A percentile compares a stretch with the other conserved stretches of the same genome.
Conservation (phyloP, 2,797 vertebrate genomes). For the Acomys russatus region DNA sequence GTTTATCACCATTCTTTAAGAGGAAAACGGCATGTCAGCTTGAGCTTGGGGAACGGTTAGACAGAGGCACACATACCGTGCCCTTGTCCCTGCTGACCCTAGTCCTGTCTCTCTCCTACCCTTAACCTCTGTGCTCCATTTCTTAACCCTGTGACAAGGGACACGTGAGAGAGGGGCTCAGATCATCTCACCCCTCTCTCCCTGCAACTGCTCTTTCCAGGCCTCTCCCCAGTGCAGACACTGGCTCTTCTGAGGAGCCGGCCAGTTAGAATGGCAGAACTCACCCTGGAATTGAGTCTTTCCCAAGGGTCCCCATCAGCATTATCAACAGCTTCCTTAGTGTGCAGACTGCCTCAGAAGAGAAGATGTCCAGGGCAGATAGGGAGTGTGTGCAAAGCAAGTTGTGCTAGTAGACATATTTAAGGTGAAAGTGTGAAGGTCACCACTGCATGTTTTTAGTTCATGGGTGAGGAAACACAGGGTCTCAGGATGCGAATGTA, state of each 20-base stretch:
- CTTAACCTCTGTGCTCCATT: not conserved
- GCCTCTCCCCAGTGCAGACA: not conserved
- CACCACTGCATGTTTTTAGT: not conserved
- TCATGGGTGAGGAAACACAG: not conserved
- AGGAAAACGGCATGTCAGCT: not conserved
- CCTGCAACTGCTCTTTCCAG: constrained; percentile 6
- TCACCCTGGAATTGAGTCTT: not conserved
- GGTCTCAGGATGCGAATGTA: too few relatives aligned
- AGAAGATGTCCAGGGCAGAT: not conserved
- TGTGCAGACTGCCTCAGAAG: not conserved
- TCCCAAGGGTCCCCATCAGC: not conserved
- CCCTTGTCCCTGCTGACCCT: not conserved
- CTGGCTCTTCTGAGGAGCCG: not conserved
- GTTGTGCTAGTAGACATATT: not conserved
- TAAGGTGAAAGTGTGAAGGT: not conserved
- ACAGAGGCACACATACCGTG: not conserved
- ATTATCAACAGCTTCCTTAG: not conserved
- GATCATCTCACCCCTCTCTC: not conserved
- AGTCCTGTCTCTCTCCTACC: not conserved
- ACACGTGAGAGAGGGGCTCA: not conserved
- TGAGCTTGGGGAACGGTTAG: not conserved
- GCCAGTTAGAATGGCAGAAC: not conserved
- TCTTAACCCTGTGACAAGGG: not conserved
- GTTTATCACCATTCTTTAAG: not conserved
- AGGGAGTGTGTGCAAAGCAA: not conserved